These are phyloP conservation scores for Melanophora roralis DNA, from an alignment of 2,888 invertebrate species.

Conservation along the genomic window DNA sequence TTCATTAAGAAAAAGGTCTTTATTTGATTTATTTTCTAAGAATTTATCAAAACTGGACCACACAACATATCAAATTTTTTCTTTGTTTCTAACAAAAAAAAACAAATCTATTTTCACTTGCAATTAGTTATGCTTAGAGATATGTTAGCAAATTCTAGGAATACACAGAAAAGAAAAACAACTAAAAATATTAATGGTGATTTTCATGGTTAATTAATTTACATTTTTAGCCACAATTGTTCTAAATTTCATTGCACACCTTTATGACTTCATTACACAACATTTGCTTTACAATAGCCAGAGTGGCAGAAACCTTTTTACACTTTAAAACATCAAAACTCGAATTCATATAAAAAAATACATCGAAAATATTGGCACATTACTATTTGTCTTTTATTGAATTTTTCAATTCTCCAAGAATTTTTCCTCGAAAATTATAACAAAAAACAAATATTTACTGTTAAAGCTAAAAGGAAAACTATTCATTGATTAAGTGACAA, in stretches of 20 bases:
- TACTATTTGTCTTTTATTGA: not conserved
- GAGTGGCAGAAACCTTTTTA: conserved; percentile 48
- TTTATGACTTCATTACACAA: too few relatives aligned
- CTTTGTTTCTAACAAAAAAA: not conserved
- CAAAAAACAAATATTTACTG: conserved; percentile 21
- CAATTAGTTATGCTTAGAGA: conserved; percentile 21
- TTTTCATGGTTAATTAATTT: conserved; percentile 59
- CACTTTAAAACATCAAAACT: conserved; percentile 19
- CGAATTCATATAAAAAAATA: not conserved
- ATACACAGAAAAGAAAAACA: conserved; percentile 16
- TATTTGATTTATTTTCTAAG: conserved; percentile 42
- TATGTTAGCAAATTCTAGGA: conserved; percentile 32
- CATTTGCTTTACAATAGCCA: not conserved
- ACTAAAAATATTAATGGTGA: conserved; percentile 50
- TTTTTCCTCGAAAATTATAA: conserved; percentile 40
- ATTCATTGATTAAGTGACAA: conserved; percentile 58
- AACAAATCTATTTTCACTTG: not conserved
- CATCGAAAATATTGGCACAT: conserved; percentile 38
- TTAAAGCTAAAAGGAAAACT: not conserved
- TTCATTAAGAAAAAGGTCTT: not conserved
- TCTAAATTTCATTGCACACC: conserved; percentile 9
- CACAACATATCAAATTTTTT: not conserved
- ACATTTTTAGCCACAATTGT: conserved; percentile 51
- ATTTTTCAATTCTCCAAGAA: not conserved
- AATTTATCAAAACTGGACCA: conserved; percentile 18